phyloP scores from a whole-genome alignment of 2,888 invertebrate genomes.

The Metellina segmentata region DNA sequence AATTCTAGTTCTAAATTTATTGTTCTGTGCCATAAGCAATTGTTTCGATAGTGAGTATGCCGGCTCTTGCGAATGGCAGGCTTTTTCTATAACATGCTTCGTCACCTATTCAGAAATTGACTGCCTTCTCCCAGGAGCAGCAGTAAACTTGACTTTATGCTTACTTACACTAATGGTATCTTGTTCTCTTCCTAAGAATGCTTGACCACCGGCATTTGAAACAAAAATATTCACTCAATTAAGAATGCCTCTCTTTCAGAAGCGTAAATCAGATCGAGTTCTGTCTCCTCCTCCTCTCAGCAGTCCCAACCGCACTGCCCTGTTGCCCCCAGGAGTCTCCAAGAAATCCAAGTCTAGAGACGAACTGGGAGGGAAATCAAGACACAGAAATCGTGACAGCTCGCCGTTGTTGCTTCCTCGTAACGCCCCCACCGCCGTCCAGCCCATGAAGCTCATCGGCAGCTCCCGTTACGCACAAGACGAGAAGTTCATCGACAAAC shows the following conservation, averaged over 20 bases:
- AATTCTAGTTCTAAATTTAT: too few relatives aligned
- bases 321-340: constrained; percentile 24
- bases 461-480: constrained; percentile 32
- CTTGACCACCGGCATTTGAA: neutral
- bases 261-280: constrained; percentile 41
- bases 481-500: constrained; percentile 37
- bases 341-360: constrained; percentile 66
- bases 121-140: too few relatives aligned
- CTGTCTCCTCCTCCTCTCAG: constrained; percentile 62
- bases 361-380: constrained; percentile 41
- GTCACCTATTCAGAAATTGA: too few relatives aligned
- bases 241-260: constrained; percentile 27
- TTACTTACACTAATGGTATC: neutral
- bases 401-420: constrained; percentile 52
- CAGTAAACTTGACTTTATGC: neutral
- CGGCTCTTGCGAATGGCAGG: too few relatives aligned
- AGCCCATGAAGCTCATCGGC: constrained; percentile 38
- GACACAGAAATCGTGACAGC: constrained; percentile 45
- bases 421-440: neutral
- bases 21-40: too few relatives aligned
- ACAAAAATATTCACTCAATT: neutral
- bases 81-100: too few relatives aligned
- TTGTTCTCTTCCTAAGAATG: neutral
- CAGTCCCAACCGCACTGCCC: constrained; percentile 67
- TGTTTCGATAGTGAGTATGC: too few relatives aligned